Evolutionary conservation across 2,113 vertebrate genomes (phyloP).

Genomic region (Plecotus auritus): DNA sequence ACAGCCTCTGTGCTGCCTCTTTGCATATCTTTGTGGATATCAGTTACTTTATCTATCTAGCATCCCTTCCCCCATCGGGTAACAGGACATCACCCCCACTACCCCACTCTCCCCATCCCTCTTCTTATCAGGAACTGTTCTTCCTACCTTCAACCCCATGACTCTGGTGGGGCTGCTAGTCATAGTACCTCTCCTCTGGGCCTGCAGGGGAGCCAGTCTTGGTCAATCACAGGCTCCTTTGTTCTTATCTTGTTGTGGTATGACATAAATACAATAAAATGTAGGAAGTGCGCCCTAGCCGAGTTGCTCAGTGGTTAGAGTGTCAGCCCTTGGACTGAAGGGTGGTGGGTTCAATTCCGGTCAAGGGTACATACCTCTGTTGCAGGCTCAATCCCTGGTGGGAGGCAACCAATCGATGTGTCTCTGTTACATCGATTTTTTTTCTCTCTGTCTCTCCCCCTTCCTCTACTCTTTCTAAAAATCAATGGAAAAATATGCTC

Average conservation of each 20-base stretch:
- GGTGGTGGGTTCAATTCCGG: no score
- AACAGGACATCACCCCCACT: neutral
- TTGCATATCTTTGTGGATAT: no score
- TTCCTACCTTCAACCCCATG: neutral
- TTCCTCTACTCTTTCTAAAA: no score
- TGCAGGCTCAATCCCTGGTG: no score
- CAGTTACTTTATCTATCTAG: neutral
- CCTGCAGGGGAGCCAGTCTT: neutral
- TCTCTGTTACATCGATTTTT: no score
- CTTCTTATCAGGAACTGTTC: neutral
- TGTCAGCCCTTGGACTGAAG: no score
- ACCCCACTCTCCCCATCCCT: fast-evolving
- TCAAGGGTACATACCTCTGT: no score
- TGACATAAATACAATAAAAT: neutral
- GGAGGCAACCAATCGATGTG: no score
- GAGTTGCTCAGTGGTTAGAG: no score
- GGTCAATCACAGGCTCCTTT: neutral
- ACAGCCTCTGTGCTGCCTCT: neutral
- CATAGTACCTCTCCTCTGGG: neutral
- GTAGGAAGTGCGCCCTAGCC: neutral
- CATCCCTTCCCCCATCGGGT: neutral
- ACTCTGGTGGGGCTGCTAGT: neutral
- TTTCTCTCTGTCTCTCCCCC: no score
- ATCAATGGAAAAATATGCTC: no score
- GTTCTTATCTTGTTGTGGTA: neutral